These are phyloP conservation scores for Labia minor DNA, from an alignment of 2,888 invertebrate genomes.

Conservation along the genomic window DNA sequence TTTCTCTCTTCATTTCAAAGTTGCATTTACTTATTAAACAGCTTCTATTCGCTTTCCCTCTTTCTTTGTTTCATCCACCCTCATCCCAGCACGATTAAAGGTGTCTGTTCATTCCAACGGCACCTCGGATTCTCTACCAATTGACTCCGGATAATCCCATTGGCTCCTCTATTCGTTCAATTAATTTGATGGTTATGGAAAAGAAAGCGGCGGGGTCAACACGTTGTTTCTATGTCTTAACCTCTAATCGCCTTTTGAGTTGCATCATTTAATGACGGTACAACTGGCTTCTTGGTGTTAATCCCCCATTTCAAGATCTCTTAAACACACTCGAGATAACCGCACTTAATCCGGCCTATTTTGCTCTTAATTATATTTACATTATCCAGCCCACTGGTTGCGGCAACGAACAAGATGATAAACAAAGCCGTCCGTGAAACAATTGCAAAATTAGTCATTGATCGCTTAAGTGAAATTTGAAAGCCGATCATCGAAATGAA, in stretches of 20 bases:
- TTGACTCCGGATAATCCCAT: no score
- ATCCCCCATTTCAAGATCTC: not conserved
- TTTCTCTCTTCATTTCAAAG: no score
- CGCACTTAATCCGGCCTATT: slow-evolving; percentile 13
- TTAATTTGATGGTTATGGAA: no score
- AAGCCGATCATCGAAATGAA: not conserved
- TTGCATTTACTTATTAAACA: no score
- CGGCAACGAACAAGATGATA: not conserved
- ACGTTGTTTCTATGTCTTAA: not conserved
- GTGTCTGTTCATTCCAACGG: no score
- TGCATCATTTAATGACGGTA: not conserved
- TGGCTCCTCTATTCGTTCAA: no score
- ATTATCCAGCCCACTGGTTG: not conserved
- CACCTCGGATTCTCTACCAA: no score
- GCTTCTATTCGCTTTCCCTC: no score
- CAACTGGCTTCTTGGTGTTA: not conserved
- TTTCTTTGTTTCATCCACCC: no score
- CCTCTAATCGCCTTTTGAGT: not conserved
- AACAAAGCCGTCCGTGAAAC: not conserved
- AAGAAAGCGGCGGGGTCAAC: not conserved
- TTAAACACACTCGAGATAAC: slow-evolving; percentile 1
- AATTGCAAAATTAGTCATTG: not conserved
- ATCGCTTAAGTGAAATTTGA: not conserved
- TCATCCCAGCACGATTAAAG: no score
- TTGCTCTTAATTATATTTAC: slow-evolving; percentile 5